These are phyloP conservation scores for Carassius auratus DNA, from an alignment of 2,113 vertebrate species.

Conservation along the genomic window DNA sequence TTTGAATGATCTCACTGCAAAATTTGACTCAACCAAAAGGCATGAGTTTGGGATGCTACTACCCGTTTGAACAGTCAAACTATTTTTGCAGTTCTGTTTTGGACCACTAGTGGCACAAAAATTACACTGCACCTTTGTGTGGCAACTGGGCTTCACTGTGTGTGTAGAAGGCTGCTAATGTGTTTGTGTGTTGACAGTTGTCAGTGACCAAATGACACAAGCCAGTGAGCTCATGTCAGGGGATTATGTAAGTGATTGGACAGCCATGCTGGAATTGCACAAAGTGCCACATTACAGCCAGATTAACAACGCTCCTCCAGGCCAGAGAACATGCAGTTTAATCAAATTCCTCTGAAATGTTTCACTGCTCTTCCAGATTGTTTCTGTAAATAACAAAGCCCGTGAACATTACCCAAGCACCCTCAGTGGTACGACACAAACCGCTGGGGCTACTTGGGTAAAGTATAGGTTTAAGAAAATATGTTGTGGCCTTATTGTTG, in stretches of 20 bases:
- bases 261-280: slow-evolving; percentile 55
- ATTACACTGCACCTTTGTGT: slow-evolving; percentile 8
- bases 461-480: slow-evolving; percentile 8
- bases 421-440: slow-evolving; percentile 27
- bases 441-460: slow-evolving; percentile 10
- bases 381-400: slow-evolving; percentile 42
- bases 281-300: slow-evolving; percentile 63
- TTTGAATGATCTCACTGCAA: not conserved
- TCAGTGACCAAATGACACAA: slow-evolving; percentile 76
- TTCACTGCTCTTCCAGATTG: slow-evolving; percentile 50
- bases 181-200: slow-evolving; percentile 75
- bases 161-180: slow-evolving; percentile 50
- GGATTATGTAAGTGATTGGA: slow-evolving; percentile 79
- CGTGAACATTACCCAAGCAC: slow-evolving; percentile 12
- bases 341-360: slow-evolving; percentile 59
- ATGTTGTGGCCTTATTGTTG: not conserved
- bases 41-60: not conserved
- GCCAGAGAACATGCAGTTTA: slow-evolving; percentile 61
- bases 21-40: not conserved
- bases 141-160: slow-evolving; percentile 17
- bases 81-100: not conserved
- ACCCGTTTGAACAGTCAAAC: not conserved
- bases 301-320: slow-evolving; percentile 67
- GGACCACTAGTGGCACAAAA: not conserved
- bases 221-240: slow-evolving; percentile 70